Conservation (phyloP, 2,113 vertebrate genomes). For the Trichechus manatus region DNA sequence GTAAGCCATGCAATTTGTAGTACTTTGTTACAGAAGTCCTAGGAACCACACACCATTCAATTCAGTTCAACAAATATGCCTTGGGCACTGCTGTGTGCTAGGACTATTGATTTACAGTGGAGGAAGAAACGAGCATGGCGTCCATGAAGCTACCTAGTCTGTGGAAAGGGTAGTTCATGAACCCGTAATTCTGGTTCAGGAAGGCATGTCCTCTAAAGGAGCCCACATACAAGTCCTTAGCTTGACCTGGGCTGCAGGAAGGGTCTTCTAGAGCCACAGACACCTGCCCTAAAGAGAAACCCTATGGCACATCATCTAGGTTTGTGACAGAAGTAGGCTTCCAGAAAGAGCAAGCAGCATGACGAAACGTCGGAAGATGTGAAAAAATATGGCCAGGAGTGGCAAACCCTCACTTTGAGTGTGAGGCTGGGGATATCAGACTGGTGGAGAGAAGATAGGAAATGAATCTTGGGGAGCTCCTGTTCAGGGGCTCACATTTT, state of each 20-base stretch:
- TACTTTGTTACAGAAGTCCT: too few species aligned
- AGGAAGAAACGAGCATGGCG: too few species aligned
- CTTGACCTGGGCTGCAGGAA: neutral
- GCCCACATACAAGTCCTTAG: accelerated
- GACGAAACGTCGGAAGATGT: too few species aligned
- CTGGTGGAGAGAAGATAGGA: accelerated
- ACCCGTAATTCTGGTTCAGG: accelerated
- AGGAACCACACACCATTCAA: too few species aligned
- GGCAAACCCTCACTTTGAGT: accelerated
- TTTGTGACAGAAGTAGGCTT: accelerated
- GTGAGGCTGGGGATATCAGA: accelerated
- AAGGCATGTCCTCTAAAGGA: too few species aligned
- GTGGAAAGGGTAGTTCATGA: accelerated
- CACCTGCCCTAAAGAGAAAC: accelerated
- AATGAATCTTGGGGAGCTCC: accelerated
- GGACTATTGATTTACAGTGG: too few species aligned
- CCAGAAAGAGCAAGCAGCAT: accelerated
- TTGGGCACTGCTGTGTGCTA: too few species aligned
- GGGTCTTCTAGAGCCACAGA: accelerated
- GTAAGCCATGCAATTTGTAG: too few species aligned
- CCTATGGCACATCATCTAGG: accelerated
- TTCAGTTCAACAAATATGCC: too few species aligned
- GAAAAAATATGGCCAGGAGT: too few species aligned
- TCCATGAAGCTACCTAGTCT: too few species aligned
- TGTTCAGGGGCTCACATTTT: too few species aligned